These are phyloP conservation scores for Nyctibius bracteatus DNA, from an alignment of 2,113 vertebrate genomes.

Conservation along the genomic window DNA sequence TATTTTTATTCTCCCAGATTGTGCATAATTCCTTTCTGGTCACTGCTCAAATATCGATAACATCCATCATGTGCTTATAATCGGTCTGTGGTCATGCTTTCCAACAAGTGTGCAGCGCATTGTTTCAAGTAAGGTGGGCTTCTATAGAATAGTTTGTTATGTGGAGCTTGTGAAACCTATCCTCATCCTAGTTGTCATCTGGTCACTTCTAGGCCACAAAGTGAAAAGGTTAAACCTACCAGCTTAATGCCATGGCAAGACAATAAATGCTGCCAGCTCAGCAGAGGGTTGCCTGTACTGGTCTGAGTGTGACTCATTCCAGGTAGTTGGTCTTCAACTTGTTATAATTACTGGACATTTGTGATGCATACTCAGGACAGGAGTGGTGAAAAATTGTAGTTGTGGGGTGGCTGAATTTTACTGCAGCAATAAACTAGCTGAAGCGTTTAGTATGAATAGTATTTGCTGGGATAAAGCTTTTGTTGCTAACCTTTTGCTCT, in stretches of 20 bases:
- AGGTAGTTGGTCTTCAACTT: neutral
- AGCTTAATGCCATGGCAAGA: neutral
- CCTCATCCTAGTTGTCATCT: neutral
- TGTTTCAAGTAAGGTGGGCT: neutral
- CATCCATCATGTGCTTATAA: neutral
- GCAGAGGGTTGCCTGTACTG: fast-evolving
- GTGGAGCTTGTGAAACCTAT: neutral
- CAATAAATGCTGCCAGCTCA: neutral
- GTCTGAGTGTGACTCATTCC: neutral
- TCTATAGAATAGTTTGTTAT: neutral
- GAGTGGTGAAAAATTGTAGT: neutral
- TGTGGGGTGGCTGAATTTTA: neutral
- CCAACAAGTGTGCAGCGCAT: fast-evolving
- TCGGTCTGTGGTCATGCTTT: neutral
- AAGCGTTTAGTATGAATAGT: neutral
- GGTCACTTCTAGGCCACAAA: neutral
- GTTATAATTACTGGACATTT: neutral
- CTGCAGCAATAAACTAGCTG: neutral
- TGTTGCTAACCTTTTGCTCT: neutral
- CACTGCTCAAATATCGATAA: neutral
- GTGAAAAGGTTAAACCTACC: neutral
- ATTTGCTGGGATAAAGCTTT: neutral
- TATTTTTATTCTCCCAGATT: neutral
- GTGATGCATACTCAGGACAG: neutral
- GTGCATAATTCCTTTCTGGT: neutral